These are phyloP conservation scores for Cryptocephalus primarius DNA, from an alignment of 2,888 invertebrate species.

Conservation along the genomic window DNA sequence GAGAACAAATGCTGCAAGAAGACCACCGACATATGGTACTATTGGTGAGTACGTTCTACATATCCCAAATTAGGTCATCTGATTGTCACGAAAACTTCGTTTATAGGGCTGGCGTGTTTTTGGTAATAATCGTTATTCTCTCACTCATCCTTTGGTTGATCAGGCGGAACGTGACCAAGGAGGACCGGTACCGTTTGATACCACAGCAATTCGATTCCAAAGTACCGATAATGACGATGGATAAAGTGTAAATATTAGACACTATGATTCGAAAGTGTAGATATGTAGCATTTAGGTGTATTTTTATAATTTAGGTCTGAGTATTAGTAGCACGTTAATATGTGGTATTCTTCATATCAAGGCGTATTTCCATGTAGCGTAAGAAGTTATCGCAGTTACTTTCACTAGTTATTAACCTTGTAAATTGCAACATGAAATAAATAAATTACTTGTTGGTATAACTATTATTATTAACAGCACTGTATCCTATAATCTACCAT, in stretches of 20 bases:
- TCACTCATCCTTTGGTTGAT: constrained; percentile 17
- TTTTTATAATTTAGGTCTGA: neutral
- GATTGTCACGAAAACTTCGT: no score
- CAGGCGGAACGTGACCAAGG: constrained; percentile 8
- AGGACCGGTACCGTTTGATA: constrained; percentile 1
- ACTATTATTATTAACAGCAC: neutral
- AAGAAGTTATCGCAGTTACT: no score
- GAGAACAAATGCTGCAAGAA: constrained; percentile 31
- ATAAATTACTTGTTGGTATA: no score
- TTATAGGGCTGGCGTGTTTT: constrained; percentile 24
- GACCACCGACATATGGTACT: constrained; percentile 27
- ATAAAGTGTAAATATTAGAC: constrained; percentile 6
- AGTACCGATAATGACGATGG: neutral
- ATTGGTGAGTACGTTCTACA: constrained; percentile 22
- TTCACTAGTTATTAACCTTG: no score
- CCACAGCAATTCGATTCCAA: neutral
- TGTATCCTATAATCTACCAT: constrained; percentile 26
- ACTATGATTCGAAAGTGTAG: neutral
- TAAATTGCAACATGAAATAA: no score
- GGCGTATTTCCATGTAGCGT: no score
- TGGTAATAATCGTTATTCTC: constrained; percentile 21
- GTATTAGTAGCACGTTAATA: no score
- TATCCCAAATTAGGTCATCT: no score
- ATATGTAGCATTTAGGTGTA: neutral
- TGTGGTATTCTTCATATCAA: no score